phyloP scores from a whole-genome alignment of 2,888 invertebrate genomes.

The Caenorhabditis macrosperma region DNA sequence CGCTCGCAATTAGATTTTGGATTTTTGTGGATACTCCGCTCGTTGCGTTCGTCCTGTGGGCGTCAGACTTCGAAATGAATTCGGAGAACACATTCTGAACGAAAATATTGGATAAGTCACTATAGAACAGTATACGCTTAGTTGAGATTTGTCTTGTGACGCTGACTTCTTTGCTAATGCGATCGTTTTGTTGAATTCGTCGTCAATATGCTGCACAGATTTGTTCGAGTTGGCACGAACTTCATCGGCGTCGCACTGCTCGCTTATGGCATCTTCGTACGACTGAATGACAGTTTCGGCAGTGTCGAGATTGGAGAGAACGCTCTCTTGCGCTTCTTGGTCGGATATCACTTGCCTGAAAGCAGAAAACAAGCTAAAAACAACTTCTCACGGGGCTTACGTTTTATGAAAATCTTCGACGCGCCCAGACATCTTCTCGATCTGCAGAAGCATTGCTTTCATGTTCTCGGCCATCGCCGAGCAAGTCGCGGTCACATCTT shows the following conservation, averaged over 20 bases:
- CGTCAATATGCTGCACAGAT: not conserved
- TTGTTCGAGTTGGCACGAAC: not conserved
- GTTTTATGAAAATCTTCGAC: constrained; percentile 25
- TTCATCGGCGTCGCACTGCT: constrained; percentile 16
- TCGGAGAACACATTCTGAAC: not conserved
- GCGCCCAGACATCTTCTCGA: constrained; percentile 9
- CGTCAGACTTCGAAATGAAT: not conserved
- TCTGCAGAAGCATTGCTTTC: constrained; percentile 3
- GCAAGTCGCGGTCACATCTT: not conserved
- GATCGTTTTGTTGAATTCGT: not conserved
- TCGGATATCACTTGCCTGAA: constrained; percentile 20
- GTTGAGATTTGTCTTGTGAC: not conserved
- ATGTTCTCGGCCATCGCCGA: not conserved
- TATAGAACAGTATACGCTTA: not conserved
- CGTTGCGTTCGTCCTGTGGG: not conserved
- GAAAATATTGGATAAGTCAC: not conserved
- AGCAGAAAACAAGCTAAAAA: not conserved
- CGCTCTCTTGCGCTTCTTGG: constrained; percentile 11
- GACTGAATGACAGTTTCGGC: constrained; percentile 21
- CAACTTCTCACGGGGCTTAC: not conserved
- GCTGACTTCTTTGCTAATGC: not conserved
- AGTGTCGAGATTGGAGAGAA: constrained; percentile 13
- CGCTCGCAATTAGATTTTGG: not conserved
- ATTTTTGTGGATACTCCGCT: not conserved
- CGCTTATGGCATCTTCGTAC: constrained; percentile 21